Base-by-base conservation (phyloP, 2,797 vertebrate species). In the Gallirallus australis region DNA sequence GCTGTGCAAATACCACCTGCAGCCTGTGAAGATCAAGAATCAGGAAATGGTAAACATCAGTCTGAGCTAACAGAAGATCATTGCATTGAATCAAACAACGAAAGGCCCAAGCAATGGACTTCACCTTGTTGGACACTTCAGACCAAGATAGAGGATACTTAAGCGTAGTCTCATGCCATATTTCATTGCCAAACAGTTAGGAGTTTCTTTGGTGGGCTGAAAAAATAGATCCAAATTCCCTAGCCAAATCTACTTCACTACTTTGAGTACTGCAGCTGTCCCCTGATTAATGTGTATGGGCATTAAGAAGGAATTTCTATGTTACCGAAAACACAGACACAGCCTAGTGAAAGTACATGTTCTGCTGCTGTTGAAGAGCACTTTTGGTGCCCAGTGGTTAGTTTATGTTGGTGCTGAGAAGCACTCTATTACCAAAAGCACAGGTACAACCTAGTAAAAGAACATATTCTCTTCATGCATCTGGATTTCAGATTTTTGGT, bases 71-170 rank as follows among this genome's bases (percentile, higher is more conserved):
- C 73, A 63, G 90, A 95, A 77, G 93, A 96, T 82, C 61, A 31
- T 28, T 75, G 39, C 52, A 15, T 80, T 15, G n/a, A 79, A 11
- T 52, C 66, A 47, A 57, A 47, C 35, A 10, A 23, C 31, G n/a
- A 42, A 61, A n/a, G 83, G 86, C 65, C 77, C 56, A 64, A 96
- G 63, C 94, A 95, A 17, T 96, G 96, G 91, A 77, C 95, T 94
- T 94, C 54, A 78, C 50, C 82, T 76, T 96, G 11, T 72, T 98
- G 95, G 91, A 96, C 77, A 37, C 89, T 96, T 95, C 95, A 94
- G 81, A 90, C 89, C 86, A 97, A 95, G 91, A 84, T 7, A 91
- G 96, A 89, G 85, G 91, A 53, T 94, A 96, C 48, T 96, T 97
- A 86, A 94, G 59, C 61, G 15, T 77, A 71, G 35, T 71, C 30